Conservation (phyloP, 1,140 invertebrate species). For the Hirudo medicinalis region DNA sequence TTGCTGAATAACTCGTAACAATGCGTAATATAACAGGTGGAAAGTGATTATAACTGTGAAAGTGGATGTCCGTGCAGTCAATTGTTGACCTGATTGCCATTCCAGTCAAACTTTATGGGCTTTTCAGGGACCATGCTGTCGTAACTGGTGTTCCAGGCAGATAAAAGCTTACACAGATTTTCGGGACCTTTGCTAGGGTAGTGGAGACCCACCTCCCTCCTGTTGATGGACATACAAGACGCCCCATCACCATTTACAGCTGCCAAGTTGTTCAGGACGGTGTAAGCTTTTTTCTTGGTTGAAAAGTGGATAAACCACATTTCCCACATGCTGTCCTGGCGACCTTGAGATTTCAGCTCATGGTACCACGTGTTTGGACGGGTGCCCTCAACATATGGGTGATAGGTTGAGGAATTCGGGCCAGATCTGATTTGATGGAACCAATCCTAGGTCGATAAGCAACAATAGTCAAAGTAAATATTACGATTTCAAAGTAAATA, state of each 20-base stretch:
- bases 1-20: no score
- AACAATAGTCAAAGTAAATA: no score
- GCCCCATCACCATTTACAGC: neutral
- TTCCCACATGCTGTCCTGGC: constrained; percentile 4
- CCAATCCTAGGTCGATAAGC: no score
- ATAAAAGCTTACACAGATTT: neutral
- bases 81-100: neutral
- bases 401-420: neutral
- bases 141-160: neutral
- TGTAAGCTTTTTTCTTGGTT: neutral
- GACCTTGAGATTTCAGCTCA: neutral
- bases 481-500: no score
- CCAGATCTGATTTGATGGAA: no score
- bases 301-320: constrained; percentile 14
- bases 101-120: constrained; percentile 1
- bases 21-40: no score
- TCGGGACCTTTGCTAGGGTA: neutral
- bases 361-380: constrained; percentile 4
- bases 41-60: no score
- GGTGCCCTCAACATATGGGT: constrained; percentile 13
- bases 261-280: constrained; percentile 3
- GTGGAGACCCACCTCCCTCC: constrained; percentile 14
- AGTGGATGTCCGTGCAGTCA: no score
- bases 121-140: neutral
- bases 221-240: constrained; percentile 2